phyloP scores from a whole-genome alignment of 2,797 vertebrate species.

The Mormyrops boulengeri region DNA sequence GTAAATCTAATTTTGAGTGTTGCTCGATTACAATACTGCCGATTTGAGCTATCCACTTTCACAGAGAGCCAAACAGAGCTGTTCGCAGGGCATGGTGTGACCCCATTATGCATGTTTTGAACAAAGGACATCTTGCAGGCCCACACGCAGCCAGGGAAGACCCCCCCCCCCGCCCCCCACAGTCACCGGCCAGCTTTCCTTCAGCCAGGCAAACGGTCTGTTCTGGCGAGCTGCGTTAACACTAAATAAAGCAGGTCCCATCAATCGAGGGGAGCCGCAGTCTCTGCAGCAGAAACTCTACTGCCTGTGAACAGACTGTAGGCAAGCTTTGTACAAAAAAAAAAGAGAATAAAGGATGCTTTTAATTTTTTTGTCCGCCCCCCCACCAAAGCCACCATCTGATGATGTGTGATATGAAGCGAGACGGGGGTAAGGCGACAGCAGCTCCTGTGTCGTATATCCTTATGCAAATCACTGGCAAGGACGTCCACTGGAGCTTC shows the following conservation, averaged over 20 bases:
- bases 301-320: background rate
- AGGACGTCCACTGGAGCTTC: background rate
- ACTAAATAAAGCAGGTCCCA: background rate
- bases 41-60: background rate
- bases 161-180: background rate
- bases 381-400: slow-evolving; percentile 2
- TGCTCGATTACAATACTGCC: background rate
- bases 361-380: background rate
- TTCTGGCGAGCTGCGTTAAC: background rate
- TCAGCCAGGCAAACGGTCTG: background rate
- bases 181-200: background rate
- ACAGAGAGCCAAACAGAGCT: background rate
- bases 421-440: background rate
- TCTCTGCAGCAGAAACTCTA: background rate
- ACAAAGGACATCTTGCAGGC: background rate
- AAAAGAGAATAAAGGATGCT: background rate
- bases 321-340: background rate
- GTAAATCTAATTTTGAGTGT: background rate
- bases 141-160: background rate
- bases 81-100: background rate
- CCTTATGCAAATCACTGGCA: background rate
- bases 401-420: slow-evolving; percentile 4
- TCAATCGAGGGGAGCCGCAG: background rate
- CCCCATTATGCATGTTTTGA: background rate
- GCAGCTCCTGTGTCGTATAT: background rate